Base-by-base conservation (phyloP, 1,140 invertebrate species). In the Trichonephila clavipes region DNA sequence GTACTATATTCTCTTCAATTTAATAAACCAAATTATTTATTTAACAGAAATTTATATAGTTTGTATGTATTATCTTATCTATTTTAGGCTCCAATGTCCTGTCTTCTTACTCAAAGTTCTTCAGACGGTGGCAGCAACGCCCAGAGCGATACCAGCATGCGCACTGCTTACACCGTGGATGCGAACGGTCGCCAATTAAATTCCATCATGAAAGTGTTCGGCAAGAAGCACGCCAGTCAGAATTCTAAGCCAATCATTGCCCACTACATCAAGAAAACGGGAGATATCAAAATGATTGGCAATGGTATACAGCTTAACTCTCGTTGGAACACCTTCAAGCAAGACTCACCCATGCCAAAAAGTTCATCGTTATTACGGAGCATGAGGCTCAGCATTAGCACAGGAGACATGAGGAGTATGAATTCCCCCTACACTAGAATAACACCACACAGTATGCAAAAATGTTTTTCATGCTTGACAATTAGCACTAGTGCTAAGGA, bases 41-140 rank as follows among this genome's bases (percentile, higher is more conserved):
- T 40, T 40, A 40, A 2, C 4, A 3, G 1, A 51, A 51, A 51
- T 10, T 51, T 14, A 12, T 28, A 12, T 12, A n/a, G 28, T 28
- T 16, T 34, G 4, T 21, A 19, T 4, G 18, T 24, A 40, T 24
- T 28, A 6, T 10, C 10, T 62, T 34, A n/a, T 19, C 19, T 28
- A 3, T 21, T 81, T 1, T 7, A 90, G 88, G 51, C 58, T 19
- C 88, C 69, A 5, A 90, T 34, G 72, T 77, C 69, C 24, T 90
- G 87, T 51, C 12, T 90, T 14, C 18, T 61, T 2, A 81, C 88
- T 1, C 88, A 90, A 58, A 90, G 88, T n/a, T 90, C 88, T 59
- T 90, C 88, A 10, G 88, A 77, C 1, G 44, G 88, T 8, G 58
- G 58, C 10, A 90, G 88, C n/a, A 61, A 28, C 7, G 64, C 34